These are phyloP conservation scores for Lophura nycthemera DNA, from an alignment of 2,113 vertebrate species.

Conservation along the genomic window DNA sequence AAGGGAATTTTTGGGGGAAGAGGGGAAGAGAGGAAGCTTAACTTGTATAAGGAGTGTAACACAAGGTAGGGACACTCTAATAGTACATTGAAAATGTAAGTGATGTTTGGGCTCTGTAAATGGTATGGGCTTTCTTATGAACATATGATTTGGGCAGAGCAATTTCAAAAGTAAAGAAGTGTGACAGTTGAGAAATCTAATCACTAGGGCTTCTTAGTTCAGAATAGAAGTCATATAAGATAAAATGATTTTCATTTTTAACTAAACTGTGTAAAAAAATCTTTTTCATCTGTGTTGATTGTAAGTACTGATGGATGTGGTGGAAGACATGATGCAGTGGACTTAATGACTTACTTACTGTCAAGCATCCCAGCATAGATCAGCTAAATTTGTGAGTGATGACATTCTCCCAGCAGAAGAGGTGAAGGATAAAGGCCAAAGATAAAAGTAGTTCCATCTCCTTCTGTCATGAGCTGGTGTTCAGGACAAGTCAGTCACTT, in stretches of 20 bases:
- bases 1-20: not conserved
- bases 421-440: not conserved
- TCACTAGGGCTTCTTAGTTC: not conserved
- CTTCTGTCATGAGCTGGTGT: not conserved
- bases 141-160: not conserved
- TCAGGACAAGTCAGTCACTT: not conserved
- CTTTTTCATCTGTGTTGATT: conserved; percentile 32
- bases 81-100: not conserved
- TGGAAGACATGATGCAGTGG: conserved; percentile 51
- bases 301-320: conserved; percentile 66
- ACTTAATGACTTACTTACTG: not conserved
- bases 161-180: not conserved
- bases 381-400: not conserved
- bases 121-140: not conserved
- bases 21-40: not conserved
- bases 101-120: not conserved
- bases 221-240: not conserved
- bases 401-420: not conserved
- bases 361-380: not conserved
- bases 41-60: not conserved
- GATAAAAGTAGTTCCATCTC: not conserved
- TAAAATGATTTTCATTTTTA: not conserved
- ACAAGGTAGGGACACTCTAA: not conserved
- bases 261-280: conserved; percentile 22
- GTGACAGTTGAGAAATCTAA: not conserved